Evolutionary conservation across 2,797 vertebrate genomes (phyloP).

Genomic region (Sebastes minor): DNA sequence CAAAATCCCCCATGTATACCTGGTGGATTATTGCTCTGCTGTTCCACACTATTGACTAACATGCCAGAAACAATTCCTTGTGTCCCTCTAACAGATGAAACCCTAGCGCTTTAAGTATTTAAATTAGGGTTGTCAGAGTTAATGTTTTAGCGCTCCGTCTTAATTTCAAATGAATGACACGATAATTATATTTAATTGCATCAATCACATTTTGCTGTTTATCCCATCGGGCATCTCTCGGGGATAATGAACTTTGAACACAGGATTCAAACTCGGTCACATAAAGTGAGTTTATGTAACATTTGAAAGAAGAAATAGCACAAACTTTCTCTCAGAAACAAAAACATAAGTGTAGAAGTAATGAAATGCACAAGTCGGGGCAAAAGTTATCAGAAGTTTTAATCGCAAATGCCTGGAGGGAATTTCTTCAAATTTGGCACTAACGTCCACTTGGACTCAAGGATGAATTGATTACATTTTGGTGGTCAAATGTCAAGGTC

Average conservation of each 20-base stretch:
- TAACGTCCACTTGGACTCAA: no score
- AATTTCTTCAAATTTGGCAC: no score
- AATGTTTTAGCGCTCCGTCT: conserved; percentile 27
- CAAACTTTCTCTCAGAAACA: neutral
- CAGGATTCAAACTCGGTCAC: neutral
- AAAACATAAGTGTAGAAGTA: neutral
- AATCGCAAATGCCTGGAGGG: neutral
- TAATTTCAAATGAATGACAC: conserved; percentile 46
- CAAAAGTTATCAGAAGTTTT: neutral
- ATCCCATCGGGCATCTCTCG: conserved; percentile 25
- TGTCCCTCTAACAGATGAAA: conserved; percentile 31
- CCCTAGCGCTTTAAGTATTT: neutral
- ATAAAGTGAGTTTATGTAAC: neutral
- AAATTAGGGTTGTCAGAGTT: conserved; percentile 29
- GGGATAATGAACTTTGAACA: conserved; percentile 19
- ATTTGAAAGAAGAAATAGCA: neutral
- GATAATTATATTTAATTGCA: conserved; percentile 56
- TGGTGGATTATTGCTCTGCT: neutral
- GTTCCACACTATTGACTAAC: conserved; percentile 1
- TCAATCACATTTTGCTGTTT: conserved; percentile 29
- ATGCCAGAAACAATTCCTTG: conserved; percentile 3
- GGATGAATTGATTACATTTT: no score
- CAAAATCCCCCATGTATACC: neutral
- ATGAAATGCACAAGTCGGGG: neutral
- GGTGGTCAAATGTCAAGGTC: no score